Evolutionary conservation across 2,797 vertebrate species (phyloP).

Genomic region (Crenuchus spilurus): DNA sequence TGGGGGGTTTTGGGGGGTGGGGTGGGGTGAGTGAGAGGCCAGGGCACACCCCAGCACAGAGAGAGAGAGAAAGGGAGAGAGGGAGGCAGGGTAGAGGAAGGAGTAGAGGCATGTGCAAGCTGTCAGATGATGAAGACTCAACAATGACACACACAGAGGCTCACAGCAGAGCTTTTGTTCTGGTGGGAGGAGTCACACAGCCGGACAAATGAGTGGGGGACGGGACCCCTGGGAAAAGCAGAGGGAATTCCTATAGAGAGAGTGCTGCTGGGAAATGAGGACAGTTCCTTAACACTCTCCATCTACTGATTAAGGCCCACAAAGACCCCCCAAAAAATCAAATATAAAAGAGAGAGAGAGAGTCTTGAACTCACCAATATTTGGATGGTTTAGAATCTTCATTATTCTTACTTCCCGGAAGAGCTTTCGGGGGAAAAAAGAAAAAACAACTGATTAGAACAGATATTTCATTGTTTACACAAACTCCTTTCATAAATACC

Average conservation of each 20-base stretch:
- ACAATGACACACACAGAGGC: conserved; percentile 52
- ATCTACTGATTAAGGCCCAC: background rate
- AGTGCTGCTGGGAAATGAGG: background rate
- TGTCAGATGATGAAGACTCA: conserved; percentile 51
- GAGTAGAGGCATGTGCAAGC: conserved; percentile 37
- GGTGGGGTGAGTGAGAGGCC: conserved; percentile 22
- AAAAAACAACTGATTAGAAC: conserved; percentile 8
- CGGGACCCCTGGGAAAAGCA: conserved; percentile 37
- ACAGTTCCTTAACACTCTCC: background rate
- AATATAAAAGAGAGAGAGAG: background rate
- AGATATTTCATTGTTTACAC: no score
- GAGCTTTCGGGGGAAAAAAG: conserved; percentile 72
- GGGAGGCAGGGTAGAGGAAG: no score
- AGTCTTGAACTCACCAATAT: conserved; percentile 84
- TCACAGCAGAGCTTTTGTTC: conserved; percentile 55
- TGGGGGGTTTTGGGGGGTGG: background rate
- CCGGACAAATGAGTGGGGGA: conserved; percentile 24
- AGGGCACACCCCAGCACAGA: conserved; percentile 22
- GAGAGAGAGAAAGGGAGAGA: no score
- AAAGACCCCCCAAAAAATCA: background rate
- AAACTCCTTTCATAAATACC: no score
- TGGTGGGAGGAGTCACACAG: conserved; percentile 19
- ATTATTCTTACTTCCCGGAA: conserved; percentile 97
- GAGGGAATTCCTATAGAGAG: conserved; percentile 47
- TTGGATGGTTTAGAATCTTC: conserved; percentile 97